phyloP scores from a whole-genome alignment of 2,113 vertebrate genomes.

The Typhlomys cinereus region DNA sequence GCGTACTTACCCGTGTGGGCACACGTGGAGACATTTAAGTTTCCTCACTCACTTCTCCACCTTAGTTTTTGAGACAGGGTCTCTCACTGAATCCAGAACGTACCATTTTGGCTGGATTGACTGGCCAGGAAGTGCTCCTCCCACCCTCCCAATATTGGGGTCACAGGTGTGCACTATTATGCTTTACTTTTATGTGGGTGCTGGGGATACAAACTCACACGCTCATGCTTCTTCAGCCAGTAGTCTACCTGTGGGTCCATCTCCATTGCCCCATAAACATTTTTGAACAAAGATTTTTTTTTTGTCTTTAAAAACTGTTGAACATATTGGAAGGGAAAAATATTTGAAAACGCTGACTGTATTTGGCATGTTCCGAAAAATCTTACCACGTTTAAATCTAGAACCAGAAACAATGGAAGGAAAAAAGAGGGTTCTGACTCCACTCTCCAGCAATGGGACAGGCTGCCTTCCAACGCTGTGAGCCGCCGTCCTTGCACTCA shows the following conservation, averaged over 20 bases:
- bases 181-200: background rate
- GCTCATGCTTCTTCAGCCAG: background rate
- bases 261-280: background rate
- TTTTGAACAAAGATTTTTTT: slow-evolving; percentile 45
- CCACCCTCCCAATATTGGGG: background rate
- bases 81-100: background rate
- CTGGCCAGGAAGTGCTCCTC: background rate
- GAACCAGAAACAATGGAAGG: background rate
- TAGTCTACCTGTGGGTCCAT: background rate
- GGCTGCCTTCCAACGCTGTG: background rate
- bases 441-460: accelerated
- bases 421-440: background rate
- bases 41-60: background rate
- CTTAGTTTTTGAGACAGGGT: background rate
- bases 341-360: slow-evolving; percentile 47
- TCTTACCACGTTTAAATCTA: slow-evolving; percentile 25
- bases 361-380: slow-evolving; percentile 44
- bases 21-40: background rate
- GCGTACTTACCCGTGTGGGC: background rate
- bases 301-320: slow-evolving; percentile 56
- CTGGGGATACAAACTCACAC: background rate
- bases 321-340: slow-evolving; percentile 32
- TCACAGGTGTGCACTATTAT: background rate
- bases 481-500: background rate
- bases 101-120: background rate